Base-by-base conservation (phyloP, 2,888 invertebrate species). In the Eurytoma adleriae region DNA sequence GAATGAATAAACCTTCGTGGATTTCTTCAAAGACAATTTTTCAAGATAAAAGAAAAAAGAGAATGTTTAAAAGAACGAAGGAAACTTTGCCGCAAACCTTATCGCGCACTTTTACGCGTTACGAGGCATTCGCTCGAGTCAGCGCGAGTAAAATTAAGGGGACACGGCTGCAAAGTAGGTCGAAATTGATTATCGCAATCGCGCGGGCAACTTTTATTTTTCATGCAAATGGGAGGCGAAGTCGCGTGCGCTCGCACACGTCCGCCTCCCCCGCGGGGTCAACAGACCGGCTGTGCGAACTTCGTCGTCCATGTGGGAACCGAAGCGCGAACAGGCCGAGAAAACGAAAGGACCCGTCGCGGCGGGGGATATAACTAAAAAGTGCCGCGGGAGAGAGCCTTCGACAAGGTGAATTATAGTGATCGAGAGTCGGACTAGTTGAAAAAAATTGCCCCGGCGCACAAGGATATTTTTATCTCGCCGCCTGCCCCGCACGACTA, bases 321-420 rank as follows among this genome's bases (percentile, higher is more conserved):
- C 67, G 50, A 20, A 50, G 13, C 7, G 12, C 14, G 67, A 27
- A 52, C 16, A 27, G 24, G 24, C 3, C 27, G n/a, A 20, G 14
- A 52, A 61, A 61, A 18, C 18, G 30, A 16, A 5, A 64, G 7
- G 7, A 40, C 18, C 7, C 13, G 30, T 20, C 5, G 30, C 30
- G 40, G 54, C n/a, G 62, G 56, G 24, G 27, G 2, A 24, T n/a
- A 30, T 40, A 30, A 30, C 54, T 27, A 50, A 54, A 68, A 24
- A 30, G 54, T 30, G 68, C 54, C 27, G 24, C 68, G 5, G n/a
- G 27, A 67, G 66, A 54, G 54, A n/a, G n/a, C 27, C 54, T 54
- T 54, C 62, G 62, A 64, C 18, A 40, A 40, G 54, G 54, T 27
- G 54, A 68, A 54, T 68, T 54, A 67, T 14, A 50, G 18, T 20